Evolutionary conservation across 2,797 vertebrate species (phyloP).

Genomic region (Mastacembelus armatus): DNA sequence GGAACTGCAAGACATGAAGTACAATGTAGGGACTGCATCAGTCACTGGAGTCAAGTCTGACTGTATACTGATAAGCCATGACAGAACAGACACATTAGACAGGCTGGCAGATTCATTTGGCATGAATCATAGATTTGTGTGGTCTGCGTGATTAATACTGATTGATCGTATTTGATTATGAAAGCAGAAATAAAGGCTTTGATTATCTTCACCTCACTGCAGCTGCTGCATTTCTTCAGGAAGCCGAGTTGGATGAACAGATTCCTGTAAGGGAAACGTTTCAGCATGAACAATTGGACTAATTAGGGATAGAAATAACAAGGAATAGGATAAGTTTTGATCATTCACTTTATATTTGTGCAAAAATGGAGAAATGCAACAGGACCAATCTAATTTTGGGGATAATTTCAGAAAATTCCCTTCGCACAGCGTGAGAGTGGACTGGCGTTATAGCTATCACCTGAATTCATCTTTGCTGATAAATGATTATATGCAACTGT

Average conservation of each 20-base stretch:
- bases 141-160: too few relatives aligned
- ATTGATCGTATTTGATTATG: too few relatives aligned
- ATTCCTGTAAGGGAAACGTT: too few relatives aligned
- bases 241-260: background rate
- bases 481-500: constrained; percentile 20
- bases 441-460: background rate
- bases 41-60: too few relatives aligned
- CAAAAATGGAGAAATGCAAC: background rate
- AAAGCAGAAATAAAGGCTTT: background rate
- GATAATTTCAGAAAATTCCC: background rate
- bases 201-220: background rate
- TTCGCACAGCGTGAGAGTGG: background rate
- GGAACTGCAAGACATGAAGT: too few relatives aligned
- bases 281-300: too few relatives aligned
- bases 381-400: background rate
- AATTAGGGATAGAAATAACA: too few relatives aligned
- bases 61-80: too few relatives aligned
- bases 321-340: background rate
- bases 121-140: too few relatives aligned
- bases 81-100: too few relatives aligned
- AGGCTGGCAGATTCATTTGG: too few relatives aligned
- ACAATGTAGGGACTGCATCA: too few relatives aligned
- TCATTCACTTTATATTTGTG: background rate
- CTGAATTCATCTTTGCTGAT: background rate
- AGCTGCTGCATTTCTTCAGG: background rate